phyloP scores from a whole-genome alignment of 2,888 invertebrate species.

The Hypomecis atomaria region DNA sequence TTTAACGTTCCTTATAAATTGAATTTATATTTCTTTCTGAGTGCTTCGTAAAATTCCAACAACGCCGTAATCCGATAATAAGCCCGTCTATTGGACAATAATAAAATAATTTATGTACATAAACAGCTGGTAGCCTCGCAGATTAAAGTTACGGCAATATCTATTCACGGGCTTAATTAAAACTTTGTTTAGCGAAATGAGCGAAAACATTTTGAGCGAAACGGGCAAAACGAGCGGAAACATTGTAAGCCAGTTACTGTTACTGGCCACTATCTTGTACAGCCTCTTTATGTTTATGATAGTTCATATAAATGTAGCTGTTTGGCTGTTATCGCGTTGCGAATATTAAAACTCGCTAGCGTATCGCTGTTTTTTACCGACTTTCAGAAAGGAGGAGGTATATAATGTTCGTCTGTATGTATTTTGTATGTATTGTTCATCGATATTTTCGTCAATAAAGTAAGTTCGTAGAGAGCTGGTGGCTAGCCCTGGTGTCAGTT shows the following conservation, averaged over 20 bases:
- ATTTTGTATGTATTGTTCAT: too few species aligned
- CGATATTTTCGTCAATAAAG: too few species aligned
- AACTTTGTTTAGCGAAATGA: conserved; percentile 30
- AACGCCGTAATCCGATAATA: conserved; percentile 15
- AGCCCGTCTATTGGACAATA: conserved; percentile 18
- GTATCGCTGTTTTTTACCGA: too few species aligned
- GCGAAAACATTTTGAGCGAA: conserved; percentile 26
- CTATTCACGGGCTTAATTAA: conserved; percentile 31
- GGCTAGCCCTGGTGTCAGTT: too few species aligned
- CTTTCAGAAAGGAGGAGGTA: too few species aligned
- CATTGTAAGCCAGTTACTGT: conserved; percentile 33
- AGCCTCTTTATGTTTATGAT: conserved; percentile 41
- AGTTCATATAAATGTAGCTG: conserved; percentile 63
- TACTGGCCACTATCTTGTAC: conserved; percentile 37
- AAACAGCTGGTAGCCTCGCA: conserved; percentile 24
- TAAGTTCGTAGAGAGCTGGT: too few species aligned
- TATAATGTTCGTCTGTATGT: too few species aligned
- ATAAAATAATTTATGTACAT: conserved; percentile 26
- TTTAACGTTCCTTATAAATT: not conserved
- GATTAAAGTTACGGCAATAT: conserved; percentile 28
- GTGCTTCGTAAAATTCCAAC: conserved; percentile 12
- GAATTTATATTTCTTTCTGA: conserved; percentile 9
- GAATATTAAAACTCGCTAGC: conserved; percentile 49
- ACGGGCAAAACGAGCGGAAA: conserved; percentile 29
- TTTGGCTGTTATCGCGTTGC: conserved; percentile 50